phyloP scores from a whole-genome alignment of 2,797 vertebrate genomes.

The Catostomus latipinnis region DNA sequence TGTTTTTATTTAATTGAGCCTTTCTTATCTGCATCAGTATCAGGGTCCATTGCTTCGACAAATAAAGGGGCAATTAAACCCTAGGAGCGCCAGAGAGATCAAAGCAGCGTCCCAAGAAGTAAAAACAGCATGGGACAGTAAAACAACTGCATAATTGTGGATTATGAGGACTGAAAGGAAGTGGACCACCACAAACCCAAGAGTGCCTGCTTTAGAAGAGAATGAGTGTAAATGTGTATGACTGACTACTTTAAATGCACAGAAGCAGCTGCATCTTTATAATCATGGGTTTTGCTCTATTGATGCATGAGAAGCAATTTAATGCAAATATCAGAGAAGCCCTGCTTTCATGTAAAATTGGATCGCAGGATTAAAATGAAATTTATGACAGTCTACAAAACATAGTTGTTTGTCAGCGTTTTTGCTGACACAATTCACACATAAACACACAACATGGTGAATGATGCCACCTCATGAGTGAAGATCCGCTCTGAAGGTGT shows the following conservation, averaged over 20 bases:
- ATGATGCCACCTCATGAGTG: neutral
- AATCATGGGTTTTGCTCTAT: slow-evolving; percentile 61
- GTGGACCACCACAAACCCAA: slow-evolving; percentile 56
- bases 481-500: no score
- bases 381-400: no score
- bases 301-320: slow-evolving; percentile 58
- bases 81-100: slow-evolving; percentile 69
- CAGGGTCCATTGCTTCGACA: slow-evolving; percentile 75
- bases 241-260: slow-evolving; percentile 17
- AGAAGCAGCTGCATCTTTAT: slow-evolving; percentile 58
- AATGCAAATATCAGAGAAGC: slow-evolving; percentile 65
- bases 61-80: slow-evolving; percentile 78
- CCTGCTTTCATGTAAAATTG: slow-evolving; percentile 61
- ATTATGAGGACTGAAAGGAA: slow-evolving; percentile 59
- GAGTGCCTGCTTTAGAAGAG: slow-evolving; percentile 28
- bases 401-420: no score
- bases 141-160: slow-evolving; percentile 63
- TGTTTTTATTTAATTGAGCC: slow-evolving; percentile 72
- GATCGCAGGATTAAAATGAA: no score
- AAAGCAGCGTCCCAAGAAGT: slow-evolving; percentile 62
- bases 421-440: no score
- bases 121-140: slow-evolving; percentile 62
- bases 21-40: slow-evolving; percentile 68
- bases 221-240: slow-evolving; percentile 48
- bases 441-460: no score